A percentile compares a stretch with the other conserved stretches of the same genome.
Evolutionary conservation across 2,797 vertebrate genomes (phyloP).

Genomic region (Acomys russatus): DNA sequence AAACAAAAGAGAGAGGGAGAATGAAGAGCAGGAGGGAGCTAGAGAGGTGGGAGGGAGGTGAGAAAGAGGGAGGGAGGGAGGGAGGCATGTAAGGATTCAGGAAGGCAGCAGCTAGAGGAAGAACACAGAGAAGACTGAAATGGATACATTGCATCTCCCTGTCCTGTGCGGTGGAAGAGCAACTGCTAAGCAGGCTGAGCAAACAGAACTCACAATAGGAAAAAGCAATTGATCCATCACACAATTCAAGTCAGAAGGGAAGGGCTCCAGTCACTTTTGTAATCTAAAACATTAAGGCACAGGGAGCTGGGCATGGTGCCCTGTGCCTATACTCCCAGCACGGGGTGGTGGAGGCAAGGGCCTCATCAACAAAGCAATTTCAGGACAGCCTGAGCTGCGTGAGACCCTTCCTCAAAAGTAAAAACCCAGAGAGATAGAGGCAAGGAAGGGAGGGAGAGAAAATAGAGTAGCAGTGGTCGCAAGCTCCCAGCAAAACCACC

Average conservation of each 20-base stretch:
- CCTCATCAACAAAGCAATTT: neutral
- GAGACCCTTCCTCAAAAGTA: neutral
- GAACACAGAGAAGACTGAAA: neutral
- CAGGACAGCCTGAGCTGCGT: neutral
- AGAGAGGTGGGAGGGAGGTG: neutral
- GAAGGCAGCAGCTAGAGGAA: too few species aligned
- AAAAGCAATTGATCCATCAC: neutral
- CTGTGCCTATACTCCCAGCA: neutral
- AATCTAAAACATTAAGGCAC: neutral
- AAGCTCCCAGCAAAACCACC: neutral
- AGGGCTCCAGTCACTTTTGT: neutral
- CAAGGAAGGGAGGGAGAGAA: neutral
- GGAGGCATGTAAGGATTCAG: neutral
- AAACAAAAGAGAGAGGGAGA: neutral
- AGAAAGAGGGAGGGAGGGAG: too few species aligned
- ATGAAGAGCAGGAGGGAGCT: neutral
- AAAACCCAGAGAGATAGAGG: neutral
- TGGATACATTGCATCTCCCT: neutral
- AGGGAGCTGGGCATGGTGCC: neutral
- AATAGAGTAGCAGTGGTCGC: neutral
- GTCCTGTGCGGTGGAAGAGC: neutral
- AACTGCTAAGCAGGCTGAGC: neutral
- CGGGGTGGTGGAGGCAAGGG: neutral
- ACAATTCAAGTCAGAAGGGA: neutral
- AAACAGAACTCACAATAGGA: neutral